Evolutionary conservation across 2,797 vertebrate genomes (phyloP), one percentile per base, ranked within the genome.

Genomic region (Lacerta viridis): DNA sequence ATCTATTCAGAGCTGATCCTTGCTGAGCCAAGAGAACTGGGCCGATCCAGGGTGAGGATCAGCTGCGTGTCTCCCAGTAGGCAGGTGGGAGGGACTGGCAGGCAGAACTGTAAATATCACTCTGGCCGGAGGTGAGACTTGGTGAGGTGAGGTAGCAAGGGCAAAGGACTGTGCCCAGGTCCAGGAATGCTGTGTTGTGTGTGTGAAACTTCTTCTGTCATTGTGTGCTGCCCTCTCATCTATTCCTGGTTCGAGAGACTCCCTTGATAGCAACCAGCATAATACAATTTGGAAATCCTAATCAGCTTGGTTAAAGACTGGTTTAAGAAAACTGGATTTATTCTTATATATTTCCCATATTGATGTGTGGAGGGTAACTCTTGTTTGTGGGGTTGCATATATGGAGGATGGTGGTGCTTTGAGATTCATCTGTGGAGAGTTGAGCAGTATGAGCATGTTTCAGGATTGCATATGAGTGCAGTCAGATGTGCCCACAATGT

Each of bases 1-100:
- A 92, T 94, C 93, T 93, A 93, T 88, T 96, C 93, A 94, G 80
- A 29, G 91, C 80, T 95, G 94, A 95, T 95, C 95, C 93, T 69
- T 41, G 85, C 50, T 84, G 92, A 93, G 88, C 86, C 50, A 91
- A 90, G 91, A 75, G 64, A 90, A 88, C 85, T 13, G 86, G 46
- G 33, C 61, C 17, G 88, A 84, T 84, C 90, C 91, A 79, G 78
- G 82, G 46, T 83, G 87, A 78, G 79, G 87, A 59, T 82, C 61
- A 9, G 77, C 59, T 50, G 71, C 23, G n/a, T 23, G 0, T 5
- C 29, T 23, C 66, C 43, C 61, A 27, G 74, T 61, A 33, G 76
- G 71, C 55, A 13, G 50, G 61, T 79, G 87, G 69, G 71, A 61
- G 83, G 68, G 74, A 25, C 55, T 36, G 20, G 25, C 72, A 85